phyloP scores from a whole-genome alignment of 2,888 invertebrate species.

The Heterodera filipjevi region DNA sequence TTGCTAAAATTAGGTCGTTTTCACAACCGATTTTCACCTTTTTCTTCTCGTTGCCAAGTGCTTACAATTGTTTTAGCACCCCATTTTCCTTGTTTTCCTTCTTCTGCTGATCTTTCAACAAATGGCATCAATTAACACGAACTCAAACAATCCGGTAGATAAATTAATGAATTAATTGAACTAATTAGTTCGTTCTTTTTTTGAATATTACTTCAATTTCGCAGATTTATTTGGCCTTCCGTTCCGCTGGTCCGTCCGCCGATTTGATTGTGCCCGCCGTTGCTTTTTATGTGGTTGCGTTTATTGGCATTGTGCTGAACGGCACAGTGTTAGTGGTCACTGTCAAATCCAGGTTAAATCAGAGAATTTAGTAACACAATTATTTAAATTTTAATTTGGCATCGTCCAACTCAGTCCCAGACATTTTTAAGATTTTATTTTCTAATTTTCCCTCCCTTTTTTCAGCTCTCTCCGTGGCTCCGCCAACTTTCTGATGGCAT shows the following conservation, averaged over 20 bases:
- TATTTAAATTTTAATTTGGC: not conserved
- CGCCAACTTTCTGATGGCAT: slow-evolving; percentile 10
- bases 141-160: not conserved
- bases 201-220: not conserved
- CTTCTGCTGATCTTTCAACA: too few relatives aligned
- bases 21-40: too few relatives aligned
- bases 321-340: not conserved
- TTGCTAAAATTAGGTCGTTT: too few relatives aligned
- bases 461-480: slow-evolving; percentile 4
- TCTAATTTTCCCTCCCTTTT: not conserved
- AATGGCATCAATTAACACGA: too few relatives aligned
- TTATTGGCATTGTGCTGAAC: not conserved
- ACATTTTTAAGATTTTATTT: too few relatives aligned
- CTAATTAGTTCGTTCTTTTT: too few relatives aligned
- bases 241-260: not conserved
- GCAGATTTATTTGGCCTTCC: not conserved
- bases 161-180: not conserved
- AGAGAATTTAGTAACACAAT: too few relatives aligned
- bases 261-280: not conserved
- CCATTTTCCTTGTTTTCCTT: too few relatives aligned
- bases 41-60: too few relatives aligned
- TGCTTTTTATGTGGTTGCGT: not conserved
- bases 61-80: too few relatives aligned
- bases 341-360: not conserved
- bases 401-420: too few relatives aligned